Evolutionary conservation across 2,888 invertebrate species (phyloP).

Genomic region (Ochropleura plecta): DNA sequence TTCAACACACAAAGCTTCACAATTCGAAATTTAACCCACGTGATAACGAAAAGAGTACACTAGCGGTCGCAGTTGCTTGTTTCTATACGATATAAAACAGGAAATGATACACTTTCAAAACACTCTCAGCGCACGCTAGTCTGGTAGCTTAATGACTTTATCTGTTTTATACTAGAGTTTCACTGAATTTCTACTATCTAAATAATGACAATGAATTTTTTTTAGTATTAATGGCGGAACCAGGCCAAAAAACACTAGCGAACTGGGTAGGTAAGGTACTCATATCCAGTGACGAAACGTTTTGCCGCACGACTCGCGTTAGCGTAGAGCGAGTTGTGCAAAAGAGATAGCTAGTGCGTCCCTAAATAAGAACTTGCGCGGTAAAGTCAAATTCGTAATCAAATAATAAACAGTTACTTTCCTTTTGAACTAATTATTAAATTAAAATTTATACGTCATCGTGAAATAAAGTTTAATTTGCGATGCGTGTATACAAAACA

Average conservation of each 20-base stretch:
- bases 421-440: background rate
- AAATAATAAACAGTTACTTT: conserved; percentile 36
- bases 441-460: conserved; percentile 3
- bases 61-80: conserved; percentile 88
- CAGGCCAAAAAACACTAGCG: conserved; percentile 84
- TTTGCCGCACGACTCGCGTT: conserved; percentile 77
- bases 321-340: conserved; percentile 74
- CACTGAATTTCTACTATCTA: conserved; percentile 54
- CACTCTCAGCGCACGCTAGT: conserved; percentile 71
- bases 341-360: conserved; percentile 78
- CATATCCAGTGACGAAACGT: conserved; percentile 86
- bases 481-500: background rate
- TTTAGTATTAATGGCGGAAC: conserved; percentile 88
- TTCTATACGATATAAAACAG: conserved; percentile 87
- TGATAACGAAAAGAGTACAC: conserved; percentile 89
- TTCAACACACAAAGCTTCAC: conserved; percentile 69
- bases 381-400: conserved; percentile 85
- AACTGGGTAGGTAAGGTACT: conserved; percentile 79
- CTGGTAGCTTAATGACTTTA: conserved; percentile 31
- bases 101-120: conserved; percentile 86
- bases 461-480: background rate
- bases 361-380: conserved; percentile 87
- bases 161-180: conserved; percentile 37
- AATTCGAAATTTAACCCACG: conserved; percentile 89
- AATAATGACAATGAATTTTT: conserved; percentile 78